Evolutionary conservation across 2,113 vertebrate species (phyloP), one percentile per base, ranked within the genome.

Genomic region (Burhinus oedicnemus): DNA sequence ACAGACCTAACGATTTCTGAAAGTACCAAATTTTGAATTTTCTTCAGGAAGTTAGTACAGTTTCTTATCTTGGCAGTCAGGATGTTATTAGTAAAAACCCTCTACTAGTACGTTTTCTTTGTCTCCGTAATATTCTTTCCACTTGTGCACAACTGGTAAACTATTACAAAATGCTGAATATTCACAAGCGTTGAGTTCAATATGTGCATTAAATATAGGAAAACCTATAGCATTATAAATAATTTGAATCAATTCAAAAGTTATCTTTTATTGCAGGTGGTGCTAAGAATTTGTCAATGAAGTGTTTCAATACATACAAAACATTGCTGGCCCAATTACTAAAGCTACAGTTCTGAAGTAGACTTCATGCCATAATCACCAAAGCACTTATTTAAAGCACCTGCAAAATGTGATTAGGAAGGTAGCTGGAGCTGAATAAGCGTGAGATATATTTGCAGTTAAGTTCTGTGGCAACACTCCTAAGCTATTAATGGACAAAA

Each of bases 361-460:
- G 40, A 66, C 30, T 81, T 72, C 1, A 0, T 68, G 18, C 27
- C 14, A 19, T 62, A 40, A 42, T 45, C 0, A 0, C 34, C 20
- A 68, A 72, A 90, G 27, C 18, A 45, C 19, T 85, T 71, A 84
- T 45, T 66, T 82, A 71, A 91, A 89, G 30, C 19, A 78, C 6
- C 14, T 61, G 49, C 20, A 66, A 90, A 80, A 45, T 45, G 21
- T 51, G 44, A 64, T 58, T 58, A 90, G 34, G 12, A 83, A 74
- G 13, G 49, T 15, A 58, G 66, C 44, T 70, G 68, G 32, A 81
- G 34, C 52, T 78, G 44, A 74, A 17, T n/a, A 70, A 64, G 13
- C 82, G 44, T 0, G 3, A 55, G 8, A 11, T 75, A 21, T 45
- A 55, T 79, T 49, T 83, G 17, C 30, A 60, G 25, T 64, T 82